Conservation (phyloP, 2,113 vertebrate species). For the Beaufortia kweichowensis region DNA sequence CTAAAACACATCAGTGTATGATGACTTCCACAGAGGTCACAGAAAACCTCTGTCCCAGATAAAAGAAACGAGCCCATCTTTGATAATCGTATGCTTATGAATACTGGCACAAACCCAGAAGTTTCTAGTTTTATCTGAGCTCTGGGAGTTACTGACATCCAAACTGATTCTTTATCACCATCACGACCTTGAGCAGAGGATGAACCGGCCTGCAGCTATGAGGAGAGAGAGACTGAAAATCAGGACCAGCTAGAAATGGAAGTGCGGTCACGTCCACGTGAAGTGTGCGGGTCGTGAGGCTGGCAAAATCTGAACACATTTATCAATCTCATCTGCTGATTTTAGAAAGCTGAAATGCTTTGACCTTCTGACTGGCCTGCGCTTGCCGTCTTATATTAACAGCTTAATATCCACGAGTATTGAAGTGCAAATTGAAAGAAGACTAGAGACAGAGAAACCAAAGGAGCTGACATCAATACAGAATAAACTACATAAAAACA, state of each 20-base stretch:
- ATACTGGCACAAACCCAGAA: background rate
- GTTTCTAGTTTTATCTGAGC: background rate
- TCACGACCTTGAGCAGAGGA: background rate
- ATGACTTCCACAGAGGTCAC: too few relatives aligned
- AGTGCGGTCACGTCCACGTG: background rate
- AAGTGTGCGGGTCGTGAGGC: background rate
- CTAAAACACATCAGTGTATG: too few relatives aligned
- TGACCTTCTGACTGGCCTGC: background rate
- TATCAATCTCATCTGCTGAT: conserved; percentile 10
- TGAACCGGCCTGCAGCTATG: background rate
- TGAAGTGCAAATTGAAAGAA: conserved; percentile 31
- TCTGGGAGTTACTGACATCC: background rate
- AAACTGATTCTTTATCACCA: conserved; percentile 3
- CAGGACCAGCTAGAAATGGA: background rate
- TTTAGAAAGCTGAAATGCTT: background rate
- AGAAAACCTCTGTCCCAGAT: too few relatives aligned
- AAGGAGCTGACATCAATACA: too few relatives aligned
- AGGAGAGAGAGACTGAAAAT: background rate
- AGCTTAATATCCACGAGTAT: conserved; percentile 13
- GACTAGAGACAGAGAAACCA: background rate
- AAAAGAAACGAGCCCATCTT: background rate
- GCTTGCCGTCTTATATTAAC: background rate
- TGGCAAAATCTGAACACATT: background rate
- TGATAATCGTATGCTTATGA: background rate
- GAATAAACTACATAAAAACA: too few relatives aligned